Base-by-base conservation (phyloP, 2,888 invertebrate genomes). In the Petrolisthes cinctipes region DNA sequence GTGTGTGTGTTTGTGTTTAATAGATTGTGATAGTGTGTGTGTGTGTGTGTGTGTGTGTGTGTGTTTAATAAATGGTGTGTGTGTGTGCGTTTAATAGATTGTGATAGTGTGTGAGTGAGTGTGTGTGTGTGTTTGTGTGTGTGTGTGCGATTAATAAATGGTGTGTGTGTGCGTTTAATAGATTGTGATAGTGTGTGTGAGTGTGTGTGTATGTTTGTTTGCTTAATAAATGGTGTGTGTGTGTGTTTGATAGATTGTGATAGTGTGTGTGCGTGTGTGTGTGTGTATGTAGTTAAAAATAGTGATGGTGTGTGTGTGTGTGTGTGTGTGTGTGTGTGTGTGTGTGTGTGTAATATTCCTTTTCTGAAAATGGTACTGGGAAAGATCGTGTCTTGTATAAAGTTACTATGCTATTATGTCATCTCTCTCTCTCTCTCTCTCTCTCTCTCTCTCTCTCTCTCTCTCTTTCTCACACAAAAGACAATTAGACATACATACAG, bases 241-340 rank as follows among this genome's bases (percentile, higher is more conserved):
- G 71, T 71, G 1, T 71, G 71, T 71, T 6, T 71, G 4, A n/a
- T 6, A n/a, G 71, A n/a, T 14, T 2, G 71, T 71, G 17, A n/a
- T 14, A n/a, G n/a, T 71, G 71, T 71, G 6, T 14, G 71, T 71
- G n/a, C 4, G 14, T 71, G 6, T 71, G 71, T 71, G n/a, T 71
- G 14, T 71, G 6, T 71, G 71, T n/a, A 0, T 71, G 71, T 71
- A 1, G 14, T 71, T n/a, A 37, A 1, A 37, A 37, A 37, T 37
- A 37, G 37, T n/a, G 20, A 71, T 14, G 6, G 71, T n/a, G n/a
- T n/a, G 71, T n/a, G 71, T 6, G 17, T n/a, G 71, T 71, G 71
- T 71, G 71, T 71, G 71, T 71, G 71, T 71, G 71, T 71, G 71
- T 71, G 71, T 71, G 71, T 71, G 71, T 71, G 71, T 71, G 71